Evolutionary conservation across 2,113 vertebrate species (phyloP), one percentile per base, ranked within the genome.

Genomic region (Spilogale gracilis): DNA sequence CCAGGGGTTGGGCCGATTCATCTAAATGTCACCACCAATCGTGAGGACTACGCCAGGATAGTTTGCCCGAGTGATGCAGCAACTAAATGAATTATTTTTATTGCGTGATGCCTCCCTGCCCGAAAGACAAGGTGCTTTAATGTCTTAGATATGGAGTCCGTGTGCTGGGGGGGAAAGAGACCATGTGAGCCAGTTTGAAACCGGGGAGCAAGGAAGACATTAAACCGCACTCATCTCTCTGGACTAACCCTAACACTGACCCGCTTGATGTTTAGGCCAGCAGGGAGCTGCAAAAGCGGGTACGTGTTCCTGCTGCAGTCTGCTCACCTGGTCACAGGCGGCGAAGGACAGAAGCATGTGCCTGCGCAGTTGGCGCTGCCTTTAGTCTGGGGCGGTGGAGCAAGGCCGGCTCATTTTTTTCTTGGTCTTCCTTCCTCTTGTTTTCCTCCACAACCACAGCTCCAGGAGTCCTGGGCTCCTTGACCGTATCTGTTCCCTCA

Each of bases 151-250:
- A 48, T 4, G 10, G 71, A 63, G 48, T 76, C 54, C 48, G 21
- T 45, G 58, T 76, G 23, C 1, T 38, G 14, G 30, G 23, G 10
- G 43, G 38, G 12, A n/a, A 32, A 54, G 48, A 87, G 43, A 69
- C 23, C 84, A 48, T 50, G 73, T 91, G 48, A 90, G 45, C 48
- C 81, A 16, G 38, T 73, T 30, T 95, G 84, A 80, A 97, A 78
- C 85, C 27, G 16, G 20, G 6, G 21, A 58, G 10, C 43, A 16
- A 89, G 79, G 69, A 67, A 79, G 43, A 87, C 6, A 1, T 56
- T 90, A 73, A 58, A 79, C 18, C 78, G 8, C 18, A 45, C 45
- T 12, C 3, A 32, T 65, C 23, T 16, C n/a, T 79, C 67, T 82
- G 38, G 52, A 80, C 48, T 83, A 61, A 52, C 56, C 16, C 6